Base-by-base conservation (phyloP, 2,113 vertebrate genomes). In the Ictidomys tridecemlineatus region DNA sequence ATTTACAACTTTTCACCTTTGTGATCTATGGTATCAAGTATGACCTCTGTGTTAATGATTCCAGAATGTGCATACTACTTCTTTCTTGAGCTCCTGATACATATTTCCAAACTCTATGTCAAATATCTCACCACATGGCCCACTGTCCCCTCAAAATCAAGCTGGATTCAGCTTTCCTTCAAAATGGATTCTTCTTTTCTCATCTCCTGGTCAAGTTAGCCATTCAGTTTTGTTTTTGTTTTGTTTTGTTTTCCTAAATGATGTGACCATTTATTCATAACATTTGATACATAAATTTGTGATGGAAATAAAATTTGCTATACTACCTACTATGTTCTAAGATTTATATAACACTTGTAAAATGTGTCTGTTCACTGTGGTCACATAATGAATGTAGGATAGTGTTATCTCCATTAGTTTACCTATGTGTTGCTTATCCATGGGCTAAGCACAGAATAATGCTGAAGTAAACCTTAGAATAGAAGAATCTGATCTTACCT, bases 401-500 rank as follows among this genome's bases (percentile, higher is more conserved):
- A 48, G 22, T 39, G 58, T 73, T 89, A 85, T 61, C 39, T 85
- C 13, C n/a, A 73, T 61, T 2, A 18, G 30, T 74, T 63, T 6
- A 73, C 24, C 1, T 74, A 85, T 79, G 86, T 67, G 34, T 32
- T 72, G 16, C 4, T 89, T 24, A 82, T 70, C 32, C 51, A 87
- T 51, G 32, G 3, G 5, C 12, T 93, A 74, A 65, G 2, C 16
- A 65, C 34, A 48, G 13, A 84, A 30, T 85, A 72, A 74, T 58
- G 42, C 5, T 65, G 3, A 87, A 89, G 4, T 80, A 53, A 94
- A 69, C 8, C 10, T 58, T n/a, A 70, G 6, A 82, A 8, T 1
- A 76, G 5, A 53, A 96, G 13, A 93, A 85, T 92, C 13, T 91
- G 28, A 67, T 86, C 56, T 85, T 24, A 91, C 14, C 67, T 94